These are phyloP conservation scores for Spea multiplicata DNA, from an alignment of 2,113 vertebrate genomes.

Conservation along the genomic window DNA sequence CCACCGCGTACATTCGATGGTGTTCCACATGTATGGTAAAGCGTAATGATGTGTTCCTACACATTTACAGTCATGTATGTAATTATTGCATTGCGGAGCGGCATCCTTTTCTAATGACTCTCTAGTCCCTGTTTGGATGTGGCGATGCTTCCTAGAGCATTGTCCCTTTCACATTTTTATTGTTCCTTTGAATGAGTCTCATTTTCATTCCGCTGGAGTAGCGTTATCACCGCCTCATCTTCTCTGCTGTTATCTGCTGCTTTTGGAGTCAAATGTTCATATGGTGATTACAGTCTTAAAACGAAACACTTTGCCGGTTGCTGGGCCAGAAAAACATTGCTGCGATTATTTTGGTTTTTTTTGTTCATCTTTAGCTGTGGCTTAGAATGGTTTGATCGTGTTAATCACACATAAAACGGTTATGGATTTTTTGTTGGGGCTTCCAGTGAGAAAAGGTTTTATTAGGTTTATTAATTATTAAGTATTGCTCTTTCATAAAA, in stretches of 20 bases:
- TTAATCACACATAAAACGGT: not conserved
- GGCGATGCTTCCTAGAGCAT: not conserved
- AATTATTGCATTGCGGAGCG: too few relatives aligned
- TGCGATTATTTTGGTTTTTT: slow-evolving; percentile 15
- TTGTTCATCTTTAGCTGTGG: not conserved
- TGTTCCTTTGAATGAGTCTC: not conserved
- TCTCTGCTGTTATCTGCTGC: slow-evolving; percentile 5
- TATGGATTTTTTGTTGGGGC: not conserved
- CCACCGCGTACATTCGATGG: too few relatives aligned
- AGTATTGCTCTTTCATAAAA: too few relatives aligned
- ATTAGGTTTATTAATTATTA: too few relatives aligned
- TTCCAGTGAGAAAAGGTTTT: not conserved
- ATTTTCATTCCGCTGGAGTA: not conserved
- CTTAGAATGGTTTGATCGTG: slow-evolving; percentile 15
- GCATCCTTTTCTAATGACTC: too few relatives aligned
- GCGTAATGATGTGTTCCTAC: too few relatives aligned
- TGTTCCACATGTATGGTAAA: too few relatives aligned
- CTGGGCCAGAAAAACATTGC: not conserved
- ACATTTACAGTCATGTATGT: too few relatives aligned
- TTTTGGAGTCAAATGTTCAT: slow-evolving; percentile 7
- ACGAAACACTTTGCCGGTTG: slow-evolving; percentile 17
- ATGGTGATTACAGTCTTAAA: slow-evolving; percentile 10
- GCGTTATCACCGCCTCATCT: not conserved
- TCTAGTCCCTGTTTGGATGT: too few relatives aligned
- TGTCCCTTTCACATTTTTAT: not conserved